A percentile compares a stretch with the other conserved stretches of the same genome.
Evolutionary conservation across 2,797 vertebrate species (phyloP).

Genomic region (Zalophus californianus): DNA sequence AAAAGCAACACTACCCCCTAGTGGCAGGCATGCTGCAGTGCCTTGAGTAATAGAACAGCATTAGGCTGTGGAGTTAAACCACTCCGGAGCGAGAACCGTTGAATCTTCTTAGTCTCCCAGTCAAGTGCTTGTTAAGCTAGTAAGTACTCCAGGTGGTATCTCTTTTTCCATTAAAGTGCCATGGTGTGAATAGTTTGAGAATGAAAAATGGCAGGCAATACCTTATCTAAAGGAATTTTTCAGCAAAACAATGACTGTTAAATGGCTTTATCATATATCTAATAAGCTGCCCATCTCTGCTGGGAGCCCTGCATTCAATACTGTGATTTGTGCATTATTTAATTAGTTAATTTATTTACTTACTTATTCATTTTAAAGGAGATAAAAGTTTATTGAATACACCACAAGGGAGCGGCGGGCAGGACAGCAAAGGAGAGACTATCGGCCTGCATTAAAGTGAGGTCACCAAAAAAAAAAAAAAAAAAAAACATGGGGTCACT

Average conservation of each 20-base stretch:
- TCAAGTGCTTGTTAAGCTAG: slow-evolving; percentile 38
- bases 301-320: slow-evolving; percentile 61
- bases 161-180: background rate
- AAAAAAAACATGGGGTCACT: slow-evolving; percentile 53
- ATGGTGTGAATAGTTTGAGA: background rate
- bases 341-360: slow-evolving; percentile 50
- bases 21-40: background rate
- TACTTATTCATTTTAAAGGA: background rate
- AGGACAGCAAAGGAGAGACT: background rate
- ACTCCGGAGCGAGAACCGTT: background rate
- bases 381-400: background rate
- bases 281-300: slow-evolving; percentile 55
- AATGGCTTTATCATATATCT: slow-evolving; percentile 66
- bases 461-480: slow-evolving; percentile 10
- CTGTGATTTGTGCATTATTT: slow-evolving; percentile 42
- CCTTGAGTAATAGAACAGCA: fast-evolving
- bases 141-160: slow-evolving; percentile 50
- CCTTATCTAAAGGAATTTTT: slow-evolving; percentile 68
- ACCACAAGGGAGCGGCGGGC: background rate
- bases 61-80: background rate
- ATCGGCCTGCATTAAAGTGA: background rate
- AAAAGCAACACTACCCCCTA: slow-evolving; percentile 65
- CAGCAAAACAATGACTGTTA: slow-evolving; percentile 61
- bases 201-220: slow-evolving; percentile 56
- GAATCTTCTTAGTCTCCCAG: background rate